phyloP scores from a whole-genome alignment of 2,888 invertebrate species.

The Hoplodrina blanda region DNA sequence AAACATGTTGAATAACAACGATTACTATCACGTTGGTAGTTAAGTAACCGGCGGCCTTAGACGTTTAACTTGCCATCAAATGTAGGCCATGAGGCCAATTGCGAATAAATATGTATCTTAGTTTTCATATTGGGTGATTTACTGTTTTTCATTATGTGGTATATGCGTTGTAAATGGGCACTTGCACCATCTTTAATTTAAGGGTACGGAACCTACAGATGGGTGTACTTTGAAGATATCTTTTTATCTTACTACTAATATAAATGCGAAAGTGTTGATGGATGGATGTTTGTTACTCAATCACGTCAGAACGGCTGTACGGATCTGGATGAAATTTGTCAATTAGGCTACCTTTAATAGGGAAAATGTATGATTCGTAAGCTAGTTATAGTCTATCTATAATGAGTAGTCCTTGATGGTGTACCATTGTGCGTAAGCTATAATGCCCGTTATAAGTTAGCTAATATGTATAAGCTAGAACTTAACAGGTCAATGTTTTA shows the following conservation, averaged over 20 bases:
- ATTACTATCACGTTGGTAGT: slow-evolving; percentile 57
- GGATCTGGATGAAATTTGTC: no score
- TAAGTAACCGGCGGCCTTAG: slow-evolving; percentile 67
- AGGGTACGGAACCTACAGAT: neutral
- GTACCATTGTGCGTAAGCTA: no score
- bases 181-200: slow-evolving; percentile 27
- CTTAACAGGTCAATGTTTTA: neutral
- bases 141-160: slow-evolving; percentile 26
- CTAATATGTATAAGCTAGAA: no score
- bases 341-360: no score
- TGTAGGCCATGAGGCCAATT: slow-evolving; percentile 68
- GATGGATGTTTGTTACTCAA: no score
- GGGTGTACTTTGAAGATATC: neutral
- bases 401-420: no score
- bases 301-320: no score
- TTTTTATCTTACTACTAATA: no score
- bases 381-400: no score
- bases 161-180: neutral
- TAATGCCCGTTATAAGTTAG: neutral
- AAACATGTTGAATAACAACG: slow-evolving; percentile 61
- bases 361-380: no score
- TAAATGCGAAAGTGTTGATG: no score
- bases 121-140: slow-evolving; percentile 34
- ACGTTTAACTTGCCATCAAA: slow-evolving; percentile 58
- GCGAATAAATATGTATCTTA: slow-evolving; percentile 51